These are phyloP conservation scores for Chascanopsetta lugubris DNA, from an alignment of 2,113 vertebrate species.

Conservation along the genomic window DNA sequence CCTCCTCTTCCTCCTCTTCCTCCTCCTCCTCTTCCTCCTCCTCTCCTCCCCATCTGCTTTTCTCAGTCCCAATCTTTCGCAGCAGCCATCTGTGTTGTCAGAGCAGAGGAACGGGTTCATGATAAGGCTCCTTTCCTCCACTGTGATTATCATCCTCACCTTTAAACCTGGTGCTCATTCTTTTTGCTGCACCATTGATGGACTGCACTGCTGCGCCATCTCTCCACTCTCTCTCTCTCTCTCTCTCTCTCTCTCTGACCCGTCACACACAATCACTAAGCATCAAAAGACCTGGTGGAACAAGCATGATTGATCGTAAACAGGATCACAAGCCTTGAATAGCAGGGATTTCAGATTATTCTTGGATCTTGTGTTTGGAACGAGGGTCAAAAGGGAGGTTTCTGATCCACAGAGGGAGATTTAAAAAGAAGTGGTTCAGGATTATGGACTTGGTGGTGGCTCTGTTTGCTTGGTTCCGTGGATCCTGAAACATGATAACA, in stretches of 20 bases:
- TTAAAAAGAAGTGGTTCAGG: no score
- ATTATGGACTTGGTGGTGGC: no score
- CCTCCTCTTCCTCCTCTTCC: slow-evolving; percentile 1
- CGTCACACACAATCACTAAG: not conserved
- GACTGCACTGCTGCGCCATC: not conserved
- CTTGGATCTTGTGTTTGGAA: no score
- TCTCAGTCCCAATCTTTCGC: slow-evolving; percentile 50
- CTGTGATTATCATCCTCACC: slow-evolving; percentile 9
- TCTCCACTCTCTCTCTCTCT: not conserved
- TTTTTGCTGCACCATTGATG: not conserved
- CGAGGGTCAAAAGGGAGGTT: no score
- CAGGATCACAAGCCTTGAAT: not conserved
- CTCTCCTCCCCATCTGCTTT: slow-evolving; percentile 36
- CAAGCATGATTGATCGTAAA: not conserved
- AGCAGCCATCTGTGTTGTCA: slow-evolving; percentile 59
- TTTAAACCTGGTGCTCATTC: not conserved
- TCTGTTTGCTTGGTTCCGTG: no score
- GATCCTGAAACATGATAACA: no score
- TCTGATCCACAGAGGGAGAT: no score
- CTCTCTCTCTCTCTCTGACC: not conserved
- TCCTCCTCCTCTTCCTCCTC: not conserved
- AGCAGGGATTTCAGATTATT: no score
- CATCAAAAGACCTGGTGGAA: not conserved
- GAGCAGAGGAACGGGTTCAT: slow-evolving; percentile 20
- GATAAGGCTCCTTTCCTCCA: slow-evolving; percentile 20